These are phyloP conservation scores for Nematostella vectensis DNA, from an alignment of 92 coral and sea anemone species.

Conservation along the genomic window DNA sequence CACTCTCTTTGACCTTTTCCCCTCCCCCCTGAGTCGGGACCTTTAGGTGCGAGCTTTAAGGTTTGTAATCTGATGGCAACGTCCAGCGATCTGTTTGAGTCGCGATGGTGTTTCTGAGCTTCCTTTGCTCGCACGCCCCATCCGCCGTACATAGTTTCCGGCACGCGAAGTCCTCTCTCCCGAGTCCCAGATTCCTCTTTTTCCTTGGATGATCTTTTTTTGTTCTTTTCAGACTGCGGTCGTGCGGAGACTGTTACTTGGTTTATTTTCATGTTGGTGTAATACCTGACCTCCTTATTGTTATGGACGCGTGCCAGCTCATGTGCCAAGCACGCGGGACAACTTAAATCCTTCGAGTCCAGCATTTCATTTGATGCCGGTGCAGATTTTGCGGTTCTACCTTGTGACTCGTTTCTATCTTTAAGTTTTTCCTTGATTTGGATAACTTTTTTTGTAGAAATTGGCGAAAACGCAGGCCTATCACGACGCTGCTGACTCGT, in stretches of 20 bases:
- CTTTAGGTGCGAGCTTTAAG: conserved; percentile 29
- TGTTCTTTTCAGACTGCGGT: conserved; percentile 21
- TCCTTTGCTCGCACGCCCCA: conserved; percentile 52
- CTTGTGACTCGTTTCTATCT: not conserved
- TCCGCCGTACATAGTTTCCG: conserved; percentile 38
- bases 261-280: conserved; percentile 47
- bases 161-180: conserved; percentile 24
- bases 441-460: conserved; percentile 9
- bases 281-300: conserved; percentile 21
- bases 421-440: not conserved
- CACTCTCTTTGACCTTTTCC: not conserved
- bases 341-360: conserved; percentile 32
- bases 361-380: conserved; percentile 15
- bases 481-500: not conserved
- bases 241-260: conserved; percentile 58
- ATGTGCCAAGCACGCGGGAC: conserved; percentile 32
- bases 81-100: conserved; percentile 16
- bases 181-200: not conserved
- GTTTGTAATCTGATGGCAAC: conserved; percentile 47
- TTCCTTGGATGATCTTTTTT: not conserved
- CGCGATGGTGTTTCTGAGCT: conserved; percentile 1
- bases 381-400: conserved; percentile 37
- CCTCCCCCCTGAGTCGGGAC: conserved; percentile 2
- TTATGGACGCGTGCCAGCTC: conserved; percentile 22
- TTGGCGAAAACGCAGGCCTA: conserved; percentile 31